A percentile compares a stretch with the other conserved stretches of the same genome.
These are phyloP conservation scores for Cyclina sinensis DNA, from an alignment of 1,140 invertebrate genomes.

Conservation along the genomic window DNA sequence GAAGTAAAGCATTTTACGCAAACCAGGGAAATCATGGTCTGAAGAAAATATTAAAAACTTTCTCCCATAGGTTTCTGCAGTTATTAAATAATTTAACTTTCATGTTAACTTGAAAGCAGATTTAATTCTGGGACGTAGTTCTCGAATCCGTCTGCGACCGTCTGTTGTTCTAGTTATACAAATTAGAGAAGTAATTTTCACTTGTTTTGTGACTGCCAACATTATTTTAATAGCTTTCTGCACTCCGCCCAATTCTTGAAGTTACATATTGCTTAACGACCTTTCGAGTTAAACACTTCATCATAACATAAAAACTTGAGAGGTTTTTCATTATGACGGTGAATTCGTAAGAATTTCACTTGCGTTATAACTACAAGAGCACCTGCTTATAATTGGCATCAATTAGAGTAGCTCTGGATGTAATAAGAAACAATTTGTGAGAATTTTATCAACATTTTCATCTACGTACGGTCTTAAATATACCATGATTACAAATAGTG, in stretches of 20 bases:
- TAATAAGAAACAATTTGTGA: slow-evolving; percentile 45
- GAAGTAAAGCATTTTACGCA: no score
- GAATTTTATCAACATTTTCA: slow-evolving; percentile 34
- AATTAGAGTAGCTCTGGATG: slow-evolving; percentile 20
- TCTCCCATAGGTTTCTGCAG: background rate
- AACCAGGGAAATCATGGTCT: no score
- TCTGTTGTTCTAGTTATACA: background rate
- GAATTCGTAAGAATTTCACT: slow-evolving; percentile 42
- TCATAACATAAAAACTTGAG: slow-evolving; percentile 21
- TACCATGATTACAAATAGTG: background rate
- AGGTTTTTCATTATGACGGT: slow-evolving; percentile 33
- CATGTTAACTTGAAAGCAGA: slow-evolving; percentile 17
- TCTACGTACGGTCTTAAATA: background rate
- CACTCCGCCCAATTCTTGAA: slow-evolving; percentile 37
- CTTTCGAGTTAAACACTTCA: slow-evolving; percentile 22
- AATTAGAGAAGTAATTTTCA: background rate
- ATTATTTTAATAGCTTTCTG: slow-evolving; percentile 4
- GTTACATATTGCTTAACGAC: slow-evolving; percentile 32
- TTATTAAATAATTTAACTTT: slow-evolving; percentile 34
- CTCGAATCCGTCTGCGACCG: background rate
- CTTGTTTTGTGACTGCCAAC: slow-evolving; percentile 6
- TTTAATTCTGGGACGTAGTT: background rate
- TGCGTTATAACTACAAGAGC: slow-evolving; percentile 45
- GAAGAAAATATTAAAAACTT: background rate
- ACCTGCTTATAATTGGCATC: slow-evolving; percentile 50